Evolutionary conservation across 2,113 vertebrate species (phyloP), one percentile per base, ranked within the genome.

Genomic region (Rissa tridactyla): DNA sequence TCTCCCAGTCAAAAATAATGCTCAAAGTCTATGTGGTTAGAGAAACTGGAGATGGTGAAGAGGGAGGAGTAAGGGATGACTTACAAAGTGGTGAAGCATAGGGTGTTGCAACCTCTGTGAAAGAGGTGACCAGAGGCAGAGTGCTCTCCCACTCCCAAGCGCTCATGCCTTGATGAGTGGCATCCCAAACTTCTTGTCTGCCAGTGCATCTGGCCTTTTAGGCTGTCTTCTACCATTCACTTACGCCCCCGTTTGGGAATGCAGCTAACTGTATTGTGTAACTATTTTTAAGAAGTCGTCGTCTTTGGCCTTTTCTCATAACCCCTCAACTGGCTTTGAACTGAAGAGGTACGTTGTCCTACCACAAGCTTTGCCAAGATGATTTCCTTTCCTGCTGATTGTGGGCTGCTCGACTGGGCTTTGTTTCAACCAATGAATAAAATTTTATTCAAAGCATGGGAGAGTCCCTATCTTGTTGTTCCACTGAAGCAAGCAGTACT

Each of bases 361-460:
- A 70, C 4, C 11, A 38, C 0, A 1, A 22, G 18, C 32, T 60
- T 85, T 68, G 29, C 26, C 54, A 82, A 69, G 27, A 19, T 66
- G 3, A 4, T 47, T 92, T 89, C 20, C 26, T 60, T 64, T 65
- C 15, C 30, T 61, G 11, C 34, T 10, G 2, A 12, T 11, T 66
- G 30, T 17, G 5, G 7, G 7, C 7, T 49, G 7, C 9, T 66
- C 3, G 1, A 10, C 0, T 2, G 22, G 25, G 10, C 5, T 81
- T 91, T 49, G 4, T 78, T 91, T 55, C 70, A 85, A 30, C 2
- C 12, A 82, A 47, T 22, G 3, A 62, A 47, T 29, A 26, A 81
- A 70, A 25, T 62, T 81, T 78, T 38, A 70, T 58, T 58, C 13
- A 58, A 81, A 86, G 22, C 29, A 55, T 46, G 19, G 32, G 51